phyloP scores from a whole-genome alignment of 1,140 invertebrate genomes.

The Calliphora vicina region DNA sequence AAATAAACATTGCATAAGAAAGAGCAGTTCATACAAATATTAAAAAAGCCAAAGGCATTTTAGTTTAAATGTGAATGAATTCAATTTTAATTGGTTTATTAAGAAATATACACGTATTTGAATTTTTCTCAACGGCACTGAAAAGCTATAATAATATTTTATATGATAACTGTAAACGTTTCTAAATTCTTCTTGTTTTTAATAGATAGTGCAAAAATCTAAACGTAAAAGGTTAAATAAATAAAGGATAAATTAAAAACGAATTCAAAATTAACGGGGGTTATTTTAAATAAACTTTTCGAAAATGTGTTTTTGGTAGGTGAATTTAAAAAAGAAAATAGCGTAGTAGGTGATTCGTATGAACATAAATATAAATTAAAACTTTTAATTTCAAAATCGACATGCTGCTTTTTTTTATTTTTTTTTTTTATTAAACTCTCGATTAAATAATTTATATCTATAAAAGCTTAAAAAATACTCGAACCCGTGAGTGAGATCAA shows the following conservation, averaged over 20 bases:
- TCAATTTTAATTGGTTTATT: slow-evolving; percentile 35
- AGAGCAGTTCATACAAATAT: slow-evolving; percentile 46
- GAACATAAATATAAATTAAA: background rate
- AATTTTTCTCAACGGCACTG: background rate
- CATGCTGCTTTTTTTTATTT: slow-evolving; percentile 3
- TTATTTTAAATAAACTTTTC: slow-evolving; percentile 17
- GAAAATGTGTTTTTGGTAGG: background rate
- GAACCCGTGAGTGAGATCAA: background rate
- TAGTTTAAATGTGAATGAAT: slow-evolving; percentile 36
- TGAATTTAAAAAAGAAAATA: background rate
- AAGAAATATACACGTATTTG: slow-evolving; percentile 2
- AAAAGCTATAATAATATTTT: background rate
- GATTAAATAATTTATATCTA: too few species aligned
- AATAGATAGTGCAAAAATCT: slow-evolving; percentile 14
- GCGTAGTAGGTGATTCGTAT: background rate
- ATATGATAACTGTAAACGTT: background rate
- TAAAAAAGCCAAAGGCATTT: slow-evolving; percentile 60
- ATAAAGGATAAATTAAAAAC: background rate
- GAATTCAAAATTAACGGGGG: background rate
- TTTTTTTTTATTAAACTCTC: background rate
- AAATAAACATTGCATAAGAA: slow-evolving; percentile 54
- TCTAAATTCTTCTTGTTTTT: background rate
- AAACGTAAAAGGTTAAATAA: background rate
- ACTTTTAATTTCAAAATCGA: background rate
- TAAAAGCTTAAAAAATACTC: background rate